These are phyloP conservation scores for Henricia sp. DNA, from an alignment of 53 echinoderm and acorn worm genomes.

Conservation along the genomic window DNA sequence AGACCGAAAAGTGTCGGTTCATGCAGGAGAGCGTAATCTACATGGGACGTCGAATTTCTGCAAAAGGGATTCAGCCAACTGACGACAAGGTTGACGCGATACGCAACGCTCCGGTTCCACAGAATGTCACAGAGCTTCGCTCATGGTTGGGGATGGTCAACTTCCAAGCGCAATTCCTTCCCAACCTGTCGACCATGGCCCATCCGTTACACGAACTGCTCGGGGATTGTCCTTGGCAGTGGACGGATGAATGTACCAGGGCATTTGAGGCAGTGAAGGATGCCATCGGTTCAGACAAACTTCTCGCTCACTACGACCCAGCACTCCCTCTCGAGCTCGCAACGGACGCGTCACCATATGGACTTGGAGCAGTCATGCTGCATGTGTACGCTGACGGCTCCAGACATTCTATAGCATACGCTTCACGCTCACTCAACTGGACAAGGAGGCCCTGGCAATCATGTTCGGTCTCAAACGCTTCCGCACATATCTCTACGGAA, in stretches of 20 bases:
- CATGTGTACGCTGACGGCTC: too few species aligned
- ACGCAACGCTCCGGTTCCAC: slow-evolving; percentile 13
- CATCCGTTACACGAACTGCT: slow-evolving; percentile 54
- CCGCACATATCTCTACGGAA: slow-evolving; percentile 46
- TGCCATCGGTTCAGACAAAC: slow-evolving; percentile 18
- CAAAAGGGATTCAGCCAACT: slow-evolving; percentile 45
- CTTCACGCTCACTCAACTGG: slow-evolving; percentile 39
- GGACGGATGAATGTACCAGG: slow-evolving; percentile 36
- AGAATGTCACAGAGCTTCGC: slow-evolving; percentile 48
- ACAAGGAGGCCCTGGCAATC: slow-evolving; percentile 51
- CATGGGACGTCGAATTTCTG: slow-evolving; percentile 59
- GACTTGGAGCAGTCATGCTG: neutral
- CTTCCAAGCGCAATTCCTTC: slow-evolving; percentile 55
- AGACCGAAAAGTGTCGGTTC: slow-evolving; percentile 50
- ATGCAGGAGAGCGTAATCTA: slow-evolving; percentile 49
- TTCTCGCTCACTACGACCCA: slow-evolving; percentile 62
- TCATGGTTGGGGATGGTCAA: slow-evolving; percentile 57
- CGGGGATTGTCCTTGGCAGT: slow-evolving; percentile 33
- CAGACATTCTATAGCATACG: slow-evolving; percentile 20
- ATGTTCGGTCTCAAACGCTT: slow-evolving; percentile 51
- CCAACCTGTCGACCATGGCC: slow-evolving; percentile 59
- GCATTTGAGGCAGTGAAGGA: slow-evolving; percentile 48
- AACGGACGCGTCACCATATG: slow-evolving; percentile 44
- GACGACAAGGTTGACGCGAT: slow-evolving; percentile 53
- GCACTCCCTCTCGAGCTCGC: slow-evolving; percentile 20